A percentile compares a stretch with the other conserved stretches of the same genome.
Evolutionary conservation across 2,888 invertebrate species (phyloP).

Genomic region (Phyllotreta cruciferae): DNA sequence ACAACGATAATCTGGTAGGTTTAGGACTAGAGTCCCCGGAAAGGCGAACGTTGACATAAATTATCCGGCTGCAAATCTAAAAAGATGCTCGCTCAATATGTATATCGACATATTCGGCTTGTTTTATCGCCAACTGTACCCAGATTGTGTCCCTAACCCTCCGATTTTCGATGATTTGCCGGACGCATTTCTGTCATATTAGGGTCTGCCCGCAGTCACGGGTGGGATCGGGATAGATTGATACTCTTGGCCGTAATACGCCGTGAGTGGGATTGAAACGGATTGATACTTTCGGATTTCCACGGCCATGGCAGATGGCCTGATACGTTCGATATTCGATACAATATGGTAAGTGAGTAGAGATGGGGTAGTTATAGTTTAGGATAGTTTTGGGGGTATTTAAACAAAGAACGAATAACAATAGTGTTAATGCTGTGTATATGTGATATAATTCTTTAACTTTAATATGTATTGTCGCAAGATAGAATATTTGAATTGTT

Average conservation of each 20-base stretch:
- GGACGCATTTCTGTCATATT: slow-evolving; percentile 35
- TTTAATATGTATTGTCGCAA: no score
- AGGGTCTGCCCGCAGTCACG: not conserved
- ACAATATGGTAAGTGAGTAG: slow-evolving; percentile 25
- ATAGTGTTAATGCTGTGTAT: no score
- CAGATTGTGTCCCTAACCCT: slow-evolving; percentile 39
- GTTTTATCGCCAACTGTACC: slow-evolving; percentile 38
- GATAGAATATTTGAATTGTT: no score
- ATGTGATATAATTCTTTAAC: no score
- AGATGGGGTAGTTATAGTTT: slow-evolving; percentile 10
- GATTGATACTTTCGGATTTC: slow-evolving; percentile 22
- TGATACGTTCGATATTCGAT: slow-evolving; percentile 24
- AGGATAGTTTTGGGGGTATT: not conserved
- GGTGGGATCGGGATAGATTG: slow-evolving; percentile 16
- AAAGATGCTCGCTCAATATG: slow-evolving; percentile 41
- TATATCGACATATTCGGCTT: slow-evolving; percentile 12
- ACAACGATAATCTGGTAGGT: no score
- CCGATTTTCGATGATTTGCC: slow-evolving; percentile 39
- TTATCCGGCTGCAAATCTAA: not conserved
- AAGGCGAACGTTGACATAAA: not conserved
- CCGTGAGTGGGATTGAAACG: slow-evolving; percentile 30
- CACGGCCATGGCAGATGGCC: slow-evolving; percentile 26
- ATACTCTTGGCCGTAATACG: slow-evolving; percentile 30
- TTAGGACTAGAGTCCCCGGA: no score
- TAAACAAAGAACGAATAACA: no score